These are phyloP conservation scores for Cosmia pyralina DNA, from an alignment of 2,888 invertebrate genomes.

Conservation along the genomic window DNA sequence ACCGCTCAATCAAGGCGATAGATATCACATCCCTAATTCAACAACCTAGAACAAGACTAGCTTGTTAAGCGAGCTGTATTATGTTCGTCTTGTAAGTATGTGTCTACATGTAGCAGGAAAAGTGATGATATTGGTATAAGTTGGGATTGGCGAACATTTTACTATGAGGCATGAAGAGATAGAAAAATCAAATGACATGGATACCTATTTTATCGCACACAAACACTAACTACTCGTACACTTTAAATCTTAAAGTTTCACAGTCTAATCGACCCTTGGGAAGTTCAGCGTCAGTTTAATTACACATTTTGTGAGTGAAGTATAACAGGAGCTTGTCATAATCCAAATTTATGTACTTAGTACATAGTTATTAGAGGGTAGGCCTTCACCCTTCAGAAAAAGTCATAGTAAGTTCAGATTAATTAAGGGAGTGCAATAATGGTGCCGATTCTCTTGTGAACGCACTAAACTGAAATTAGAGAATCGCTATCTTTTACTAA, in stretches of 20 bases:
- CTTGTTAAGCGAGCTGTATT: conserved; percentile 61
- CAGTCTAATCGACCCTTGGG: not conserved
- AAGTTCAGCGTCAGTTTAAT: not conserved
- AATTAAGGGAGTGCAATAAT: not conserved
- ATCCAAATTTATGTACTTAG: no score
- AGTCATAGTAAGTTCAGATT: not conserved
- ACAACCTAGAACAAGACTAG: not conserved
- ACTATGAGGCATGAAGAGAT: not conserved
- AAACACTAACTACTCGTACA: not conserved
- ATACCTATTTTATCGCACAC: not conserved
- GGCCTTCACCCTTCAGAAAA: no score
- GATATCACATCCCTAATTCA: not conserved
- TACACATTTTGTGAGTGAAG: no score
- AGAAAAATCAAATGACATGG: not conserved
- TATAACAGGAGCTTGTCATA: not conserved
- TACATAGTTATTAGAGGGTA: no score
- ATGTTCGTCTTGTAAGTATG: conserved; percentile 24
- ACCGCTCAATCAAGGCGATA: not conserved
- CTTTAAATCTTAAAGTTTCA: not conserved
- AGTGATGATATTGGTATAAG: not conserved
- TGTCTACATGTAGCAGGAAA: conserved; percentile 19
- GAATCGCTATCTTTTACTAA: no score
- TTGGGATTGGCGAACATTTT: not conserved
- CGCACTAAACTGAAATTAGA: no score
- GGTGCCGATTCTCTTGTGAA: no score